These are phyloP conservation scores for Labeo calbasu DNA, from an alignment of 2,797 vertebrate genomes.

Conservation along the genomic window DNA sequence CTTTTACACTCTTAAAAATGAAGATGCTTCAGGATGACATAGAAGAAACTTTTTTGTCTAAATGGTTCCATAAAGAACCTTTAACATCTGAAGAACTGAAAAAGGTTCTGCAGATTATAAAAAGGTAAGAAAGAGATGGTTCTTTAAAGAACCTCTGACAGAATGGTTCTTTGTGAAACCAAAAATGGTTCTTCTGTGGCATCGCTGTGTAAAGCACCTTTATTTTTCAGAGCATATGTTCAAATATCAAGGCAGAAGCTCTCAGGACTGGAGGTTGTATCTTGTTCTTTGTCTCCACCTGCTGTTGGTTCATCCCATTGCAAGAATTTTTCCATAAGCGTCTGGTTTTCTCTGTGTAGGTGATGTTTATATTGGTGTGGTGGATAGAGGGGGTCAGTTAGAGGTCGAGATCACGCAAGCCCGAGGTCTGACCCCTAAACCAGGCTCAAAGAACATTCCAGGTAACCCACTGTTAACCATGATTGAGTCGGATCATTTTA, in stretches of 20 bases:
- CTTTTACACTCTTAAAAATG: too few relatives aligned
- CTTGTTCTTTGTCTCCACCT: slow-evolving; percentile 69
- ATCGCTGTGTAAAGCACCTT: too few relatives aligned
- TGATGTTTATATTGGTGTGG: slow-evolving; percentile 88
- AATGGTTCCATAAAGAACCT: too few relatives aligned
- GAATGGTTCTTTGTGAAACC: too few relatives aligned
- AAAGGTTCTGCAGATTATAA: too few relatives aligned
- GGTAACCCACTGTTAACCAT: slow-evolving; percentile 71
- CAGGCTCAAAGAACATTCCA: slow-evolving; percentile 92
- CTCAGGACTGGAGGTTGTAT: not conserved
- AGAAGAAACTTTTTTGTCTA: too few relatives aligned
- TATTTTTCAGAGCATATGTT: not conserved
- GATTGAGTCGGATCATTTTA: not conserved
- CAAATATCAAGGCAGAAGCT: not conserved
- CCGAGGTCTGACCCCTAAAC: slow-evolving; percentile 89
- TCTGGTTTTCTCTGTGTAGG: slow-evolving; percentile 72
- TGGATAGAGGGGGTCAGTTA: slow-evolving; percentile 92
- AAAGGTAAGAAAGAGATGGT: too few relatives aligned
- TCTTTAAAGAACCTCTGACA: too few relatives aligned
- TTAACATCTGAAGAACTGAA: too few relatives aligned
- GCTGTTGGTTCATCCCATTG: slow-evolving; percentile 60
- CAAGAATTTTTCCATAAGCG: slow-evolving; percentile 20
- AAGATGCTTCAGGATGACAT: too few relatives aligned
- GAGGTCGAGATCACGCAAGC: slow-evolving; percentile 97
- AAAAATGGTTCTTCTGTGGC: too few relatives aligned